Conservation (phyloP, 1,140 invertebrate species). For the Sinella curviseta region DNA sequence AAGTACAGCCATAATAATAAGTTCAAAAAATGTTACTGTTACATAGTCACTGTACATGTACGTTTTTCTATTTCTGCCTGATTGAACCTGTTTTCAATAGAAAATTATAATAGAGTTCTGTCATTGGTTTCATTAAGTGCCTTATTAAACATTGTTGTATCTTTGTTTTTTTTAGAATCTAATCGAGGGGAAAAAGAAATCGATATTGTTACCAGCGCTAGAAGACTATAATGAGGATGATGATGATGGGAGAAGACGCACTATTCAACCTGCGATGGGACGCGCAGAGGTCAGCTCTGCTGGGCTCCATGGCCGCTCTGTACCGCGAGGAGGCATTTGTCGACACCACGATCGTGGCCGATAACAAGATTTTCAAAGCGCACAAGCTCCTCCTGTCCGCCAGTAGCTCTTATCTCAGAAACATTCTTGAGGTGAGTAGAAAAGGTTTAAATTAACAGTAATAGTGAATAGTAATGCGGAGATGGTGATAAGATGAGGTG, state of each 20-base stretch:
- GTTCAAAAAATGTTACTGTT: too few species aligned
- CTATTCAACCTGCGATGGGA: slow-evolving; percentile 47
- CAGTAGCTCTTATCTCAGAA: slow-evolving; percentile 56
- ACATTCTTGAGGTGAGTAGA: slow-evolving; percentile 50
- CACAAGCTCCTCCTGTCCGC: slow-evolving; percentile 56
- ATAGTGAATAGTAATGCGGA: not conserved
- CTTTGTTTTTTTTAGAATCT: too few species aligned
- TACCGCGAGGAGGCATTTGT: slow-evolving; percentile 47
- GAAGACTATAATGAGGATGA: slow-evolving; percentile 11
- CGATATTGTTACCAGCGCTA: too few species aligned
- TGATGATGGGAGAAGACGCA: slow-evolving; percentile 38
- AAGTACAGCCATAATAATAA: too few species aligned
- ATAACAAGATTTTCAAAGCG: slow-evolving; percentile 53
- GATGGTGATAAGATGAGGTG: not conserved
- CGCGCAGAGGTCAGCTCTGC: slow-evolving; percentile 42
- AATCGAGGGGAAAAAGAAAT: too few species aligned
- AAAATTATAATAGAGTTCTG: too few species aligned
- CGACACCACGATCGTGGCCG: slow-evolving; percentile 54
- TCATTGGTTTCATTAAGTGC: too few species aligned
- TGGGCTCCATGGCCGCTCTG: slow-evolving; percentile 43
- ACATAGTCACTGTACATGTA: too few species aligned
- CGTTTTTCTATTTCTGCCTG: too few species aligned
- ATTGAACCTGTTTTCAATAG: too few species aligned
- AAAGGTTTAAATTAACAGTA: too few species aligned
- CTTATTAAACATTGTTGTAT: too few species aligned